Evolutionary conservation across 2,888 invertebrate species (phyloP), one percentile per base, ranked within the genome.

Genomic region (Oegoconia quadripuncta): DNA sequence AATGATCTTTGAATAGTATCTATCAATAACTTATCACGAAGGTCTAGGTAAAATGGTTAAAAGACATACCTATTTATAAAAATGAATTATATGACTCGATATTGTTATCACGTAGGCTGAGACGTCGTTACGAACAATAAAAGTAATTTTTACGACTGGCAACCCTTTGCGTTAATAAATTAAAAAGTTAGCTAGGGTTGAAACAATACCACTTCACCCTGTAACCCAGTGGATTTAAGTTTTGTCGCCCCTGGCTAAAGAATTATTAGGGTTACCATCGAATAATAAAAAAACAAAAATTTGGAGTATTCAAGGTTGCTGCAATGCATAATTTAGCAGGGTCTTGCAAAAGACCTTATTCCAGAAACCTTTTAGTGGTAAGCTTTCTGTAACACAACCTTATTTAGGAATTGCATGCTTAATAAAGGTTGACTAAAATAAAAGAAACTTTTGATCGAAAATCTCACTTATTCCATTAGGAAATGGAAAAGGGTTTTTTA

Each of bases 61-160:
- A 39, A 47, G 43, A 45, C 39, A 44, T 51, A 56, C 54, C 59
- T 61, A 57, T 65, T 62, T 59, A 46, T 64, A 64, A 68, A 69
- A 64, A 65, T 76, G 74, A 83, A 74, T 79, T 84, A 84, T 81
- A 73, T 59, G 68, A 57, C 57, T 58, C 67, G 6, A 75, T 74
- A 84, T 84, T 80, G 82, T 86, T 84, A 81, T 80, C 84, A 84
- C 78, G 83, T 82, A 86, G 84, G 86, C 84, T 62, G 78, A 83
- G 76, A 78, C 72, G 86, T 84, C 86, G 82, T 86, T 83, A 83
- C 78, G 71, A 75, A 87, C 83, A 84, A 86, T 84, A 86, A 86
- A 87, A 81, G 83, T 86, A 84, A 84, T 86, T 87, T 86, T 87
- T 86, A 87, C 76, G 81, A 82, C 74, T 64, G 59, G 74, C 74